Evolutionary conservation across 2,797 vertebrate genomes (phyloP), one percentile per base, ranked within the genome.

Genomic region (Pangasius djambal): DNA sequence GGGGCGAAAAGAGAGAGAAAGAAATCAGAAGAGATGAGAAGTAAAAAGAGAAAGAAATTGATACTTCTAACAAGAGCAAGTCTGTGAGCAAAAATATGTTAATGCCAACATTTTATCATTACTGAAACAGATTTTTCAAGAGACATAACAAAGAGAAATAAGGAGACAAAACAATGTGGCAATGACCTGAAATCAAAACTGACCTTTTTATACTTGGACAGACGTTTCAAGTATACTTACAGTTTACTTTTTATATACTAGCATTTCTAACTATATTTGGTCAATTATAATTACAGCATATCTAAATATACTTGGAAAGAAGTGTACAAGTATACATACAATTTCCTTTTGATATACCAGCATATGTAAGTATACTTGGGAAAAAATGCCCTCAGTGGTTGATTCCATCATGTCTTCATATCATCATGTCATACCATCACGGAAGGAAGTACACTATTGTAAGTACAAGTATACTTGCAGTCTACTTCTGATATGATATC

Each of bases 1-100:
- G 25, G 37, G 44, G 28, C 1, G 63, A 31, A 55, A 10, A 31
- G 28, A 44, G 81, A 89, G 85, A 37, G 88, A 89, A 87, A 86
- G 89, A 16, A 37, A 89, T 91, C 86, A 72, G 34, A 8, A 31
- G 31, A 40, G 6, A 70, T 0, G 6, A 44, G 40, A 55, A 52
- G 67, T 84, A 89, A 86, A 40, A 85, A 89, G 88, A 83, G 87
- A 5, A 52, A 90, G 91, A 89, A 84, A 44, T 48, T 18, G 0
- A 18, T 34, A 2, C 77, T 40, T 40, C 8, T 16, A n/a, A 15
- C 44, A 77, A 15, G 13, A 50, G 44, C 44, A n/a, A 2, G 10
- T 75, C 40, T 48, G 28, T 50, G 48, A 75, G 40, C 2, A 10
- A 72, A 40, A 48, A 48, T 44, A 28, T 77, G 16, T 44, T 44